Evolutionary conservation across 2,113 vertebrate genomes (phyloP).

Genomic region (Rhea pennata): DNA sequence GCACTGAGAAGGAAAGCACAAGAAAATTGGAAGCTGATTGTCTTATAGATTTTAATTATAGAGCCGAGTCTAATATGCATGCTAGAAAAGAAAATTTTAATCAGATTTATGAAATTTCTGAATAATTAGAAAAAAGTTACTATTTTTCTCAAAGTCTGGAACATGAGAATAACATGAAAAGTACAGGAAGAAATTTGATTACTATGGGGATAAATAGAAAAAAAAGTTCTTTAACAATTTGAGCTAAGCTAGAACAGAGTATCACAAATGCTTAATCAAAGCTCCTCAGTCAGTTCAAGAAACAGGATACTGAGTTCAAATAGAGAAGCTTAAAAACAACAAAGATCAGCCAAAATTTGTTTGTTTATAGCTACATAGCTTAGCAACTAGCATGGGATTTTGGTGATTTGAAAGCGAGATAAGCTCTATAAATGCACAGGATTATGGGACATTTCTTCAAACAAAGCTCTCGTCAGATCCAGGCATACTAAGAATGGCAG

Average conservation of each 20-base stretch:
- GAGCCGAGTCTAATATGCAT: not conserved
- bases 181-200: not conserved
- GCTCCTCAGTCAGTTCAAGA: not conserved
- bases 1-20: not conserved
- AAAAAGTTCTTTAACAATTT: not conserved
- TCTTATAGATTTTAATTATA: slow-evolving; percentile 8
- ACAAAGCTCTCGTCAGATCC: not conserved
- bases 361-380: not conserved
- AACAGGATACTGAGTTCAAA: not conserved
- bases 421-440: not conserved
- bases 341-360: not conserved
- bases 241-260: not conserved
- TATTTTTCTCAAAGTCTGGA: not conserved
- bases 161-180: not conserved
- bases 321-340: not conserved
- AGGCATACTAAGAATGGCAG: not conserved
- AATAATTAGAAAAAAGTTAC: not conserved
- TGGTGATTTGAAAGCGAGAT: not conserved
- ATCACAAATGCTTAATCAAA: not conserved
- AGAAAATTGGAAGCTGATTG: not conserved
- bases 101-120: slow-evolving; percentile 1
- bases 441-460: not conserved
- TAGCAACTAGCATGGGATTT: not conserved
- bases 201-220: not conserved
- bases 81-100: slow-evolving; percentile 2